phyloP scores from a whole-genome alignment of 2,113 vertebrate genomes.

The Bos taurus region DNA sequence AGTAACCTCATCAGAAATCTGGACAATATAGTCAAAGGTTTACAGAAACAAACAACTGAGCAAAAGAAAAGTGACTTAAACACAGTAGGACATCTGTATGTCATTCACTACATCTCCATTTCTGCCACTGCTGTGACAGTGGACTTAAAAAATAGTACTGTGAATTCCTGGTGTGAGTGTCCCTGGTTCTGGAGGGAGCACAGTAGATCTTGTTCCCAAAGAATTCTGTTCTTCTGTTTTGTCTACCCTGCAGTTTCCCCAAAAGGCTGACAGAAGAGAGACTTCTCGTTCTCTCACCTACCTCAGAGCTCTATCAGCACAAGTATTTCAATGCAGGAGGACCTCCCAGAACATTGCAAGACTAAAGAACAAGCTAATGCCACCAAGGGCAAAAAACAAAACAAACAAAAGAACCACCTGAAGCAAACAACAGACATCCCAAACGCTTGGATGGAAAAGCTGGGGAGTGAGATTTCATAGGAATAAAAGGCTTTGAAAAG shows the following conservation, averaged over 20 bases:
- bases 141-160: not conserved
- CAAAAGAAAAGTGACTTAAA: not conserved
- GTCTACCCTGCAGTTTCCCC: not conserved
- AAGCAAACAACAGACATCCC: not conserved
- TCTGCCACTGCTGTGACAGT: not conserved
- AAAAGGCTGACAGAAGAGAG: slow-evolving; percentile 2
- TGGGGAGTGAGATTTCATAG: not conserved
- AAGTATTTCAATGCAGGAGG: not conserved
- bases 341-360: not conserved
- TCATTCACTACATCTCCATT: not conserved
- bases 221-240: not conserved
- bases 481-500: not conserved
- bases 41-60: not conserved
- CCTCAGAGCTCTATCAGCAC: not conserved
- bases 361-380: not conserved
- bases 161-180: not conserved
- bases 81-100: not conserved
- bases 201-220: not conserved
- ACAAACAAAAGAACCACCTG: not conserved
- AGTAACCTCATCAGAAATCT: not conserved
- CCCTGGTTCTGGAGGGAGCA: not conserved
- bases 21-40: not conserved
- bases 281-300: not conserved
- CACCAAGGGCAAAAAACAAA: not conserved
- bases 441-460: not conserved